Conservation (phyloP, 2,797 vertebrate genomes). For the Allobates femoralis region DNA sequence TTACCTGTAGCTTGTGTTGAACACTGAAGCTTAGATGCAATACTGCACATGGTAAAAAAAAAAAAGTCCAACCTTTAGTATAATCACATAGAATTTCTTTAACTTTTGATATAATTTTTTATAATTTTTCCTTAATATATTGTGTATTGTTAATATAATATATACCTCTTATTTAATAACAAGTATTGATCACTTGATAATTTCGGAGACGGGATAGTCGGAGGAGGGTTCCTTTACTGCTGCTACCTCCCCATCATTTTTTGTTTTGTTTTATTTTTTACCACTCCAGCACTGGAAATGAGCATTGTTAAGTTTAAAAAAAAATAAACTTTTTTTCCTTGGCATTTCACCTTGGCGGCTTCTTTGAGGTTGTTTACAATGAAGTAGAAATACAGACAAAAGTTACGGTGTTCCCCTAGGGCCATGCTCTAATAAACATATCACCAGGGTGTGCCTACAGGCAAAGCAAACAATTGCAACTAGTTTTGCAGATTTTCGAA, state of each 20-base stretch:
- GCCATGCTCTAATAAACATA: background rate
- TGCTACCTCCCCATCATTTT: background rate
- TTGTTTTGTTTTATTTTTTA: background rate
- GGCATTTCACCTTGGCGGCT: background rate
- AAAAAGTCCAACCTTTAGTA: background rate
- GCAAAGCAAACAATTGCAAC: too few relatives aligned
- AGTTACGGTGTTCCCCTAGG: background rate
- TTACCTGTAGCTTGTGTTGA: too few relatives aligned
- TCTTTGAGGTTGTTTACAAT: background rate
- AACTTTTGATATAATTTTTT: background rate
- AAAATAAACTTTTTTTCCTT: background rate
- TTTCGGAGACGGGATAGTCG: background rate
- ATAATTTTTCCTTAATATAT: background rate
- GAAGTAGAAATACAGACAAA: background rate
- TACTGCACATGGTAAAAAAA: too few relatives aligned
- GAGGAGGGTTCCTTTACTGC: background rate
- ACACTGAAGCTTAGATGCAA: too few relatives aligned
- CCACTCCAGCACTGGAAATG: conserved; percentile 6
- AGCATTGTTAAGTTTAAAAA: background rate
- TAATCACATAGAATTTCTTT: background rate
- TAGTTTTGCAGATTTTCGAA: too few relatives aligned
- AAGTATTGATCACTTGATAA: conserved; percentile 29
- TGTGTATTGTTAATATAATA: background rate
- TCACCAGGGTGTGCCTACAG: too few relatives aligned
- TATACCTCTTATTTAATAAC: conserved; percentile 41